Evolutionary conservation across 2,797 vertebrate species (phyloP).

Genomic region (Thunnus albacares): DNA sequence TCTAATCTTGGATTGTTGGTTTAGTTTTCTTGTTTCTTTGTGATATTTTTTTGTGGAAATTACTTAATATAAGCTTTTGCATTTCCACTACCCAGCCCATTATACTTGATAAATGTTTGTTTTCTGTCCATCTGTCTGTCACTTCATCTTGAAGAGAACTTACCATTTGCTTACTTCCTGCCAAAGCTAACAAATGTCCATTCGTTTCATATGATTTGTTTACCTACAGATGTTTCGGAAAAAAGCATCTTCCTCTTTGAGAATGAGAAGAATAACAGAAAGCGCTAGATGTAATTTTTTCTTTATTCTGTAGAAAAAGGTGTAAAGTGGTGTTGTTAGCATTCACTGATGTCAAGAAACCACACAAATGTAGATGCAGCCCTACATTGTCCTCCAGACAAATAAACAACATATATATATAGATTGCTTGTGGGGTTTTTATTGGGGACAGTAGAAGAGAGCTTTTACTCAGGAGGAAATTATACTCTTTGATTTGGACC

Average conservation of each 20-base stretch:
- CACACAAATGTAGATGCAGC: constrained; percentile 32
- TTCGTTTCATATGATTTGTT: constrained; percentile 73
- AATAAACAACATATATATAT: background rate
- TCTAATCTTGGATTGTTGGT: background rate
- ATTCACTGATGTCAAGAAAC: constrained; percentile 76
- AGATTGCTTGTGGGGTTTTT: background rate
- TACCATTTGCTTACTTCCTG: constrained; percentile 26
- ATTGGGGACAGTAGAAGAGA: background rate
- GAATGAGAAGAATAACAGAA: constrained; percentile 88
- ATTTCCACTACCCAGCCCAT: background rate
- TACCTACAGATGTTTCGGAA: constrained; percentile 88
- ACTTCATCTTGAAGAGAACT: constrained; percentile 14
- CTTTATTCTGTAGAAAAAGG: constrained; percentile 71
- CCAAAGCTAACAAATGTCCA: constrained; percentile 52
- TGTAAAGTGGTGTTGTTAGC: constrained; percentile 58
- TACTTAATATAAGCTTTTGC: background rate
- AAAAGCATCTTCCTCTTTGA: constrained; percentile 89
- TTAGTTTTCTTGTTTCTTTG: background rate
- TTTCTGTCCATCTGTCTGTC: background rate
- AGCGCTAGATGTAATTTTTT: constrained; percentile 85
- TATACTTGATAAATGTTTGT: constrained; percentile 30
- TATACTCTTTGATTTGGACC: constrained; percentile 14
- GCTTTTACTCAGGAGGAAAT: constrained; percentile 3
- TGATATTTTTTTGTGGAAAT: background rate
- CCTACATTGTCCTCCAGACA: background rate